A percentile compares a stretch with the other conserved stretches of the same genome.
phyloP scores from a whole-genome alignment of 1,140 invertebrate genomes.

The Megalopta genalis region DNA sequence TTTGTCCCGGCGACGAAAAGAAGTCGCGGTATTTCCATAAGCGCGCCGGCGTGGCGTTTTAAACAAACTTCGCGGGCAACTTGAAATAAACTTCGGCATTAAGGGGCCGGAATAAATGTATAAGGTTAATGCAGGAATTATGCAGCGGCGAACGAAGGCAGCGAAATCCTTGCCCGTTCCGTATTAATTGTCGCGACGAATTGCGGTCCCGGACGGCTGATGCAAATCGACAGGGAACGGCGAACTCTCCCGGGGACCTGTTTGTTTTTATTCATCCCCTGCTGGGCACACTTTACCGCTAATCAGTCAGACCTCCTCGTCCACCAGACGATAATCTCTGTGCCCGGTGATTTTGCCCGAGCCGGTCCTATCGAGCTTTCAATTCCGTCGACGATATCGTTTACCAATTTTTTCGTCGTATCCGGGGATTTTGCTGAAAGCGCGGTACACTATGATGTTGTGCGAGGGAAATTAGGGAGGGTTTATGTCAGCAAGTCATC shows the following conservation, averaged over 20 bases:
- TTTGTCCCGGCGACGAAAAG: background rate
- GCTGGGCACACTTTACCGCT: background rate
- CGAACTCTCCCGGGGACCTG: background rate
- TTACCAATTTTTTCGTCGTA: too few relatives aligned
- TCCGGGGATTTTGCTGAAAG: too few relatives aligned
- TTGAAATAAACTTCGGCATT: slow-evolving; percentile 13
- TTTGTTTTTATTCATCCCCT: background rate
- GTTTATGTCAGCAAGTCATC: too few relatives aligned
- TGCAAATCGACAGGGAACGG: background rate
- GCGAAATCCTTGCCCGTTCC: background rate
- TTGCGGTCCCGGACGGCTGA: background rate
- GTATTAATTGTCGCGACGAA: slow-evolving; percentile 4
- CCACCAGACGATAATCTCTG: too few relatives aligned
- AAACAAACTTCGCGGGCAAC: slow-evolving; percentile 11
- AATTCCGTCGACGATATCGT: too few relatives aligned
- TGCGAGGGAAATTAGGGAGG: too few relatives aligned
- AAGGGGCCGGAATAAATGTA: slow-evolving; percentile 10
- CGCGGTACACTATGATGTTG: too few relatives aligned
- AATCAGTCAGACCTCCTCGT: background rate
- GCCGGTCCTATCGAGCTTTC: too few relatives aligned
- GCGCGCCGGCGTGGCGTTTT: background rate
- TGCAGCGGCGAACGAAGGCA: background rate
- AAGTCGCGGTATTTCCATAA: slow-evolving; percentile 15
- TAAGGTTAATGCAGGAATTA: slow-evolving; percentile 23
- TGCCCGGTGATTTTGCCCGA: too few relatives aligned